Base-by-base conservation (phyloP, 1,140 invertebrate genomes). In the Trialeurodes vaporariorum region DNA sequence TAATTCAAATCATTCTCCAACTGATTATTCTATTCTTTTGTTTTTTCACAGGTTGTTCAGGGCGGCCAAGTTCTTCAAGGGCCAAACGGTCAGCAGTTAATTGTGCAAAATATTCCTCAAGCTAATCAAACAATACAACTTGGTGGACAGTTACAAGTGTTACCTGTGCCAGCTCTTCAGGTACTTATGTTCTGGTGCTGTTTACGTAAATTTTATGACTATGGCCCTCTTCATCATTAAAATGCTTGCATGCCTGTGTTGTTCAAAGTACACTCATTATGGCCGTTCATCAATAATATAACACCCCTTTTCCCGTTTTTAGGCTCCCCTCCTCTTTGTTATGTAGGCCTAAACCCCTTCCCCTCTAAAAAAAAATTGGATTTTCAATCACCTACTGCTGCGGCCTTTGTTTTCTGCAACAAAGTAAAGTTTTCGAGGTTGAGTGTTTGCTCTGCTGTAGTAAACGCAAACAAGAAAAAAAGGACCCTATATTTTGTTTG, bases 81-180 rank as follows among this genome's bases (percentile, higher is more conserved):
- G 5, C 61, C 71, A 22, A 72, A 72, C 59, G 75, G 75, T 12
- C 75, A 76, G 64, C 75, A 76, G 63, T 75, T 76, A 22, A 72
- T 76, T 12, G 71, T 76, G 2, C 75, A 76, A 24, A 72, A 74
- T 25, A 74, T 73, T 25, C 75, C 75, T 1, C 76, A 74, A 65
- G 63, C 69, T 67, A 81, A 82, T 2, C 85, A 86, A 72, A 77
- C 82, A 0, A 84, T 87, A 68, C 86, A 87, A 77, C 81, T 87
- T 17, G 81, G 84, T 27, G 79, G 80, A n/a, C 84, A 86, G 69
- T 84, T 87, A 63, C 85, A 87, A 77, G 84, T 87, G 0, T 77
- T 87, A 23, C 85, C 85, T 9, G 80, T 86, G 0, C 82, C 83
- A 1, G 83, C 83, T 72, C 70, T 86, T 27, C 80, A 84, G 73